Evolutionary conservation across 2,113 vertebrate genomes (phyloP), one percentile per base, ranked within the genome.

Genomic region (Amazona guildingii): DNA sequence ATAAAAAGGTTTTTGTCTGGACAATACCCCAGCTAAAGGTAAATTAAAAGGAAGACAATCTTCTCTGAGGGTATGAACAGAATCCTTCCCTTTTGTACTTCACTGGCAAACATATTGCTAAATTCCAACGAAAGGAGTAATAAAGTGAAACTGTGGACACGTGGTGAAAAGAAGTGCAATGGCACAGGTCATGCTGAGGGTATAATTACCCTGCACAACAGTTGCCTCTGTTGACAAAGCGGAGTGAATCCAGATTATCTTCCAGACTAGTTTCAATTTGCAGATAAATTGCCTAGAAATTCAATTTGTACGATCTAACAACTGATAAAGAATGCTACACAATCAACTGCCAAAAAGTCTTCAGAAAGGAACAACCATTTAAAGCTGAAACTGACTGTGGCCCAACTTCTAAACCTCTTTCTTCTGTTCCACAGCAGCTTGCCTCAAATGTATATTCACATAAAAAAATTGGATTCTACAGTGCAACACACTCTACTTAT

Each of bases 341-440:
- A 10, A 4, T 67, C 33, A 81, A 31, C 2, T 17, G 25, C 25
- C 33, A 28, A 62, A 91, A 91, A 73, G 41, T 74, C 88, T 86
- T 95, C 69, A 61, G 57, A 83, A 89, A 43, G 54, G 37, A 91
- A 31, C 18, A 55, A 84, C 23, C 54, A 72, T 69, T 94, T 88
- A 93, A 84, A 82, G 52, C 54, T 88, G 83, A 88, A 92, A 78
- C 4, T 4, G 83, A 79, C 61, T 51, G 62, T 59, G 55, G 33
- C 72, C 81, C 97, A 88, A 57, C 52, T 83, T 95, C 33, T 96
- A 97, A 90, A 97, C 97, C 98, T 97, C 96, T 97, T 97, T 96
- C 97, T 98, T 98, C 96, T 87, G 97, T 92, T 97, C 97, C 97
- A 94, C 98, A 98, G 98, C 91, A 98, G 98, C 98, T 98, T 98